Evolutionary conservation across 2,888 invertebrate species (phyloP), one percentile per base, ranked within the genome.

Genomic region (Machimus rusticus): DNA sequence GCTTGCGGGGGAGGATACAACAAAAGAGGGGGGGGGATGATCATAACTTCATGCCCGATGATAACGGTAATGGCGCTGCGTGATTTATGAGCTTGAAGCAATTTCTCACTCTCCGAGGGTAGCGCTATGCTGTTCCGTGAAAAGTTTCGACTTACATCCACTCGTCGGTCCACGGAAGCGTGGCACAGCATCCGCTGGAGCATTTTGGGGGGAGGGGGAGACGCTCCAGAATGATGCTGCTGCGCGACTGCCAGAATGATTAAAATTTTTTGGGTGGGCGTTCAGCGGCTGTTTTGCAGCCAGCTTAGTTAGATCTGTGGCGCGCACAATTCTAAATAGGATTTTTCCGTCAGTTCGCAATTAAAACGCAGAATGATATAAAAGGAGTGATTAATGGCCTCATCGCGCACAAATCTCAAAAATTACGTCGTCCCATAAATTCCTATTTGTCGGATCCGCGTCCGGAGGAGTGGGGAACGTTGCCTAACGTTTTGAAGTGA

Each of bases 21-120:
- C 55, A 55, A n/a, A 81, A 55, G 81, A 46, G 19, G 14, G 1
- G 16, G 55, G 9, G 46, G 34, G 31, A n/a, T n/a, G 85, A 74
- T 85, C 74, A 74, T 74, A 85, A 85, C 85, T 74, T 85, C 43
- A 85, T 23, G 85, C 43, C 85, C 39, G 85, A 85, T 85, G 85
- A 85, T 85, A 85, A 85, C 74, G 85, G 74, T 74, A 85, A 85
- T 85, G 74, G 85, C 23, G 39, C 39, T 74, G 74, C n/a, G 85
- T 85, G 85, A 85, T 85, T 85, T 85, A 85, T 85, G 85, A 43
- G 43, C 74, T 85, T 28, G 39, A 74, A 28, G 43, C 74, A 85
- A 85, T 85, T 85, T 85, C 74, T 85, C 43, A 74, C 74, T 85
- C 46, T 8, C 74, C 74, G 43, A 23, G 37, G 43, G 37, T n/a